Evolutionary conservation across 2,797 vertebrate species (phyloP).

Genomic region (Lutjanus argentimaculatus): DNA sequence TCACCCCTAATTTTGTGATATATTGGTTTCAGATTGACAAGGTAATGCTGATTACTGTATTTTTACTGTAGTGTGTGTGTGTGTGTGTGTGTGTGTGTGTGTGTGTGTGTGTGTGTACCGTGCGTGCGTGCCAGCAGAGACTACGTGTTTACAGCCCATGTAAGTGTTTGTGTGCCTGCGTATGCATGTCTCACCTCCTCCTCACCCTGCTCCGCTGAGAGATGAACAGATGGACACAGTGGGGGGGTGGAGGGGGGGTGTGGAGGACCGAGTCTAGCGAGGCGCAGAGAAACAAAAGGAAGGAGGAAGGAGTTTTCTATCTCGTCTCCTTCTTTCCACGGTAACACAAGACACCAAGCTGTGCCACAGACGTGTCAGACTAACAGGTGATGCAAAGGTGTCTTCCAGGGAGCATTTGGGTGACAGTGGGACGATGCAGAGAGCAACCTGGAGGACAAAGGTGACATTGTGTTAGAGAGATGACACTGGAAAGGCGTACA

Average conservation of each 20-base stretch:
- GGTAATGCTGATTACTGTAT: slow-evolving; percentile 1
- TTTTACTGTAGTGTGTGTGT: slow-evolving; percentile 20
- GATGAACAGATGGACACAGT: slow-evolving; percentile 83
- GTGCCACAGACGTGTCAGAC: slow-evolving; percentile 72
- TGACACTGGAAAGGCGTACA: slow-evolving; percentile 35
- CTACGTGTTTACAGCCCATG: slow-evolving; percentile 67
- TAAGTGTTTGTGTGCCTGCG: slow-evolving; percentile 69
- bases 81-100: slow-evolving; percentile 14
- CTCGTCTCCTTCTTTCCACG: slow-evolving; percentile 45
- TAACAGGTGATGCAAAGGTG: slow-evolving; percentile 76
- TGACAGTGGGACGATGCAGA: slow-evolving; percentile 37
- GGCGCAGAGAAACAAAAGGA: slow-evolving; percentile 67
- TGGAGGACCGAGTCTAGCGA: slow-evolving; percentile 50
- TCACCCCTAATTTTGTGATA: background rate
- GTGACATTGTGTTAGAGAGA: slow-evolving; percentile 50
- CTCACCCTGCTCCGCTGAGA: slow-evolving; percentile 75
- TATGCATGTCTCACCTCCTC: slow-evolving; percentile 78
- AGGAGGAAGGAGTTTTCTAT: slow-evolving; percentile 59
- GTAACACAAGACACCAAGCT: slow-evolving; percentile 58
- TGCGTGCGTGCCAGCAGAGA: slow-evolving; percentile 40
- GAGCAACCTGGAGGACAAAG: slow-evolving; percentile 49
- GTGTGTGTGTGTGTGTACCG: slow-evolving; percentile 13
- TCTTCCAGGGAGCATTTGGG: slow-evolving; percentile 48
- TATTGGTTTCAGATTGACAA: slow-evolving; percentile 1
- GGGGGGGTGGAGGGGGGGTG: slow-evolving; percentile 38